Evolutionary conservation across 2,888 invertebrate species (phyloP).

Genomic region (Elegia similella): DNA sequence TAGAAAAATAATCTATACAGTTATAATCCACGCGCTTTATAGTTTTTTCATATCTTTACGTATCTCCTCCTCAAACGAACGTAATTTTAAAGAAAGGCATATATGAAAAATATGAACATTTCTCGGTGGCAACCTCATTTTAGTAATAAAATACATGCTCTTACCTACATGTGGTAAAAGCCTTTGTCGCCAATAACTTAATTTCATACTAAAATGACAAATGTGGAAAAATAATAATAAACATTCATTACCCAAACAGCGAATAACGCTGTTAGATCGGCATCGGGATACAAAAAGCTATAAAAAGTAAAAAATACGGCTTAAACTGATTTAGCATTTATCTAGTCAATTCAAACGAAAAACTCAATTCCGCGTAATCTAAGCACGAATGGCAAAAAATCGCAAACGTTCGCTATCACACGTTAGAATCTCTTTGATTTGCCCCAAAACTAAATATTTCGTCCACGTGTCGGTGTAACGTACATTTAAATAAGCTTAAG

Average conservation of each 20-base stretch:
- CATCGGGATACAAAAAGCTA: not conserved
- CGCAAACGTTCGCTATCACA: conserved; percentile 20
- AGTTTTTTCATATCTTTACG: too few species aligned
- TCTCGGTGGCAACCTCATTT: not conserved
- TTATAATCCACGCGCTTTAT: too few species aligned
- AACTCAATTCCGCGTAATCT: not conserved
- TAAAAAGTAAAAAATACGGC: not conserved
- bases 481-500: conserved; percentile 28
- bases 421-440: conserved; percentile 33
- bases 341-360: conserved; percentile 2
- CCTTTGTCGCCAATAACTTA: not conserved
- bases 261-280: not conserved
- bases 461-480: conserved; percentile 4
- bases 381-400: not conserved
- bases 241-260: not conserved
- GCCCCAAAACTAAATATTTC: conserved; percentile 31
- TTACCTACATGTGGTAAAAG: not conserved
- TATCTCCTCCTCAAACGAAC: too few species aligned
- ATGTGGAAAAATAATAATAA: not conserved
- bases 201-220: not conserved
- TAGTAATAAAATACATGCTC: not conserved
- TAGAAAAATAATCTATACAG: not conserved
- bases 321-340: not conserved
- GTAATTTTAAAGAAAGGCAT: too few species aligned
- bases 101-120: too few species aligned